phyloP scores from a whole-genome alignment of 2,113 vertebrate species.

The Hydrochoerus hydrochaeris region DNA sequence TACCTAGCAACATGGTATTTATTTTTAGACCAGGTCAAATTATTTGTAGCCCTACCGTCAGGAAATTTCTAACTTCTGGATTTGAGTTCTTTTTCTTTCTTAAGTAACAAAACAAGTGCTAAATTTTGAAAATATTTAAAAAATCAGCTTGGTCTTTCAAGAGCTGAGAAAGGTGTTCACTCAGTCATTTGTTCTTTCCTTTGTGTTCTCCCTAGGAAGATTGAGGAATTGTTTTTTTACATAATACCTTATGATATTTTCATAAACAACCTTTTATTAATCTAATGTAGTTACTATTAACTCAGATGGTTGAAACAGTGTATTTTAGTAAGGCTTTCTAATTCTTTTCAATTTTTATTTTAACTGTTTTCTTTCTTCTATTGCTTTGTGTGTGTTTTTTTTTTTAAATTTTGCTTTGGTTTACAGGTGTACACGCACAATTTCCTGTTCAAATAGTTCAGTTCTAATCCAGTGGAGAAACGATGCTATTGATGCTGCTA shows the following conservation, averaged over 20 bases:
- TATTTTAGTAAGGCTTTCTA: not conserved
- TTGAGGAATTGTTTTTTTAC: not conserved
- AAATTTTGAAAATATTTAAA: not conserved
- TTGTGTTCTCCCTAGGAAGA: not conserved
- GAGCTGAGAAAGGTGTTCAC: not conserved
- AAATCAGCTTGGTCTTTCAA: not conserved
- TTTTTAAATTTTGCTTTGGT: conserved; percentile 25
- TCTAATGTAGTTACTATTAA: not conserved
- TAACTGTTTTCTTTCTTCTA: not conserved
- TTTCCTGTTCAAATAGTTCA: conserved; percentile 18
- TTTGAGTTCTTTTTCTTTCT: not conserved
- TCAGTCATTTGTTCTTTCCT: not conserved
- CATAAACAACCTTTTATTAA: not conserved
- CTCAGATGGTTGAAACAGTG: not conserved
- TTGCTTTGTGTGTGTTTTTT: not conserved
- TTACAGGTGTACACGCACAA: not conserved
- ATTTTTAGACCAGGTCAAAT: not conserved
- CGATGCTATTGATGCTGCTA: not conserved
- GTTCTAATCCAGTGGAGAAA: not conserved
- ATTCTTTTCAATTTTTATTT: not conserved
- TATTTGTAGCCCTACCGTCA: not conserved
- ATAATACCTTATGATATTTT: not conserved
- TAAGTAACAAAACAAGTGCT: not conserved
- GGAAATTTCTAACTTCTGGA: not conserved
- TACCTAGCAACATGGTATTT: not conserved